Evolutionary conservation across 2,113 vertebrate genomes (phyloP).

Genomic region (Brienomyrus longianalis): DNA sequence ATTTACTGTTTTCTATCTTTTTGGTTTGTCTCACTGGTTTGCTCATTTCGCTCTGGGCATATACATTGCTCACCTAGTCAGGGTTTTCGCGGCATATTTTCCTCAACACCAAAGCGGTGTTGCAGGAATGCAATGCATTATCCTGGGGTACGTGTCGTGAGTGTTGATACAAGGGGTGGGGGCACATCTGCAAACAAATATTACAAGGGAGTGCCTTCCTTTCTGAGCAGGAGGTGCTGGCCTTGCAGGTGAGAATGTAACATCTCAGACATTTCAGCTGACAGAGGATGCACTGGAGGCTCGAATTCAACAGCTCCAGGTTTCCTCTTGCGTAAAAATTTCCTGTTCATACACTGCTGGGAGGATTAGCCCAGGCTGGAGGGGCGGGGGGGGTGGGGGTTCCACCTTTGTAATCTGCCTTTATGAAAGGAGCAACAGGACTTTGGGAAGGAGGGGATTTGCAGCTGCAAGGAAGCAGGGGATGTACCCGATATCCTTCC

Average conservation of each 20-base stretch:
- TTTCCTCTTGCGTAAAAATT: constrained; percentile 22
- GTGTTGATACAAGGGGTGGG: not conserved
- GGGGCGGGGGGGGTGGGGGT: not conserved
- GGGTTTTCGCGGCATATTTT: not conserved
- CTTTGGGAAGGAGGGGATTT: not conserved
- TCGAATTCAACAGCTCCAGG: constrained; percentile 6
- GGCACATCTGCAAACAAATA: not conserved
- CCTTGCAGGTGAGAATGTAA: constrained; percentile 14
- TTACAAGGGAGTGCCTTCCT: constrained; percentile 7
- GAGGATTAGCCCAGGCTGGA: not conserved
- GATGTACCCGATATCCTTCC: constrained; percentile 45
- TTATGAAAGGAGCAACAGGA: not conserved
- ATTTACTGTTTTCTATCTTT: not conserved
- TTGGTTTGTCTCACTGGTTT: not conserved
- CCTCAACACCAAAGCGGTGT: not conserved
- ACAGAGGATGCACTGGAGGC: not conserved
- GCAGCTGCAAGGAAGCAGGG: constrained; percentile 1
- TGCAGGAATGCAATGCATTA: not conserved
- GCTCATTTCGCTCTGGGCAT: not conserved
- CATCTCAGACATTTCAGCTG: constrained; percentile 15
- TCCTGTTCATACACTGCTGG: not conserved
- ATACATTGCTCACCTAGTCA: not conserved
- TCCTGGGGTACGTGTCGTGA: not conserved
- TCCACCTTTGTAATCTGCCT: not conserved
- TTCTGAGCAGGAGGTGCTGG: constrained; percentile 14